Base-by-base conservation (phyloP, 2,797 vertebrate species). In the Siniperca scherzeri region DNA sequence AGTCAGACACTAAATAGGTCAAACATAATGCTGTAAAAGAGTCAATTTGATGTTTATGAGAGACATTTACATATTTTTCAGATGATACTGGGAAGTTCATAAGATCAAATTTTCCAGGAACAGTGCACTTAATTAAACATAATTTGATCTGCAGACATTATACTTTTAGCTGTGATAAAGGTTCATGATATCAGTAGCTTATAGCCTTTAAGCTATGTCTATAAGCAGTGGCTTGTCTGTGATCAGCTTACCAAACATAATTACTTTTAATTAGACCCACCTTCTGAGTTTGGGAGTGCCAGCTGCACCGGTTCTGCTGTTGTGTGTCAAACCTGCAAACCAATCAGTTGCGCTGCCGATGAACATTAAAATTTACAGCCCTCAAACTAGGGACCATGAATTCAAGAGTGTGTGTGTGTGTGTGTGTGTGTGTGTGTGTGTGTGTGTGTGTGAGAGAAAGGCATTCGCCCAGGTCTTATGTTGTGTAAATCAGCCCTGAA, bases 281-380 rank as follows among this genome's bases (percentile, higher is more conserved):
- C 57, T 65, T 80, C 73, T 79, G 61, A 81, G 73, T 80, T 38
- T 21, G 57, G 70, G 68, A 69, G 64, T 66, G 72, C 60, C 86
- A 76, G 80, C 84, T 88, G 82, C 73, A 76, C 74, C 61, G 64
- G 57, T 48, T 78, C 66, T 74, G 74, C 56, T 53, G 59, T 66
- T 66, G 56, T 75, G 75, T 70, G 72, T 86, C 42, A 77, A 84
- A 81, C 69, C 62, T 81, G 64, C 59, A 84, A 86, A 86, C 14
- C 67, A 84, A 57, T 75, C 68, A 79, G 72, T 70, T 74, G 57
- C 33, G 30, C 74, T 78, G 67, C 69, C 19, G 16, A 66, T 68
- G 42, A 76, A 80, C 74, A 86, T 81, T 72, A 73, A 78, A 40
- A 60, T 78, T 77, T 78, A 85, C 70, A 33, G 57, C 64, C 60